Percentiles rank a stretch among this genome's conserved stretches.
These are phyloP conservation scores for Poecilia wingei DNA, from an alignment of 2,797 vertebrate species.

Conservation along the genomic window DNA sequence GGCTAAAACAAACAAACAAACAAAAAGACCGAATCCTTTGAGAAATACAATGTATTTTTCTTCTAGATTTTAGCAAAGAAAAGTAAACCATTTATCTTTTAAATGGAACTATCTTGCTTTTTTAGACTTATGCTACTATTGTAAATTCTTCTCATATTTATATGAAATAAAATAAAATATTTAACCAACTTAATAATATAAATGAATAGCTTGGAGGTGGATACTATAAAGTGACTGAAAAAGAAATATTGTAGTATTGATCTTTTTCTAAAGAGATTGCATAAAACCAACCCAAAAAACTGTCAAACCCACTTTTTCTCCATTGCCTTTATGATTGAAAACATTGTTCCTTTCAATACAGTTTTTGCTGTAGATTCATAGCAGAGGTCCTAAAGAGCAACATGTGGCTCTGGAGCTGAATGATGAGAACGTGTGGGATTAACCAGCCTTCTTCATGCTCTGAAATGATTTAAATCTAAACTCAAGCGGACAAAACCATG, in stretches of 20 bases:
- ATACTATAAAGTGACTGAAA: neutral
- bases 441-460: neutral
- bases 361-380: neutral
- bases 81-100: neutral
- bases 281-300: neutral
- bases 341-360: neutral
- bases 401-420: neutral
- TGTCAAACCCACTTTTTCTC: neutral
- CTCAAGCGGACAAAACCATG: neutral
- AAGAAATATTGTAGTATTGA: neutral
- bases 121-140: neutral
- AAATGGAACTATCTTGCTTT: neutral
- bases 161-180: neutral
- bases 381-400: neutral
- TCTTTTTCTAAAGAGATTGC: neutral
- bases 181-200: neutral
- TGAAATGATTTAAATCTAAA: neutral
- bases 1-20: neutral
- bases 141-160: neutral
- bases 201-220: neutral
- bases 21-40: no score
- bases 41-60: neutral
- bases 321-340: neutral
- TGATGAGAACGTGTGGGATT: neutral
- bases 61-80: neutral